Base-by-base conservation (phyloP, 2,113 vertebrate genomes). In the Erythrolamprus reginae region DNA sequence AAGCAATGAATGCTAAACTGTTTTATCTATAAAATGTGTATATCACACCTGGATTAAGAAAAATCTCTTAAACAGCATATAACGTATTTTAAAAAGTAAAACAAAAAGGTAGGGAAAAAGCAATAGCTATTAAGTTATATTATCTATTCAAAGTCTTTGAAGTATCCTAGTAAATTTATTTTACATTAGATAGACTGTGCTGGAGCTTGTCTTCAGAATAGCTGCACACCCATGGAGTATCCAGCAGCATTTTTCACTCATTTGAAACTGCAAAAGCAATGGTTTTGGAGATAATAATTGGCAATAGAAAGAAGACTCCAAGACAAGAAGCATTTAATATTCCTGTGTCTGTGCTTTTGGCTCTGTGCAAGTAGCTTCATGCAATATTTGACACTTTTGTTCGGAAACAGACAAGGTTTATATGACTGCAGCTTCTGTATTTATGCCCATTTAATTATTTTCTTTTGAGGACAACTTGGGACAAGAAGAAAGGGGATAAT, bases 351-450 rank as follows among this genome's bases (percentile, higher is more conserved):
- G 55, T 92, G 91, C 90, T 94, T 94, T 95, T 92, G 93, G 89
- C 92, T 94, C 0, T 1, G 84, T 93, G 94, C 88, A 93, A 91
- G 91, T 93, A 88, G 42, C 0, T 92, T 95, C 93, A 52, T 95
- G 93, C 93, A 93, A 93, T 92, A n/a, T 87, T 88, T 88, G 94
- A 89, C 95, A 96, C 94, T 92, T 51, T 93, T 94, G 95, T 96
- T 92, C 94, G 94, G 93, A 91, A 97, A 94, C 90, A 93, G 89
- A 93, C 92, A 94, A 93, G 93, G 95, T 93, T 48, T 93, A 94
- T 38, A 21, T 77, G 95, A 95, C 95, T 94, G 92, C 93, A 93
- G 93, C 94, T 96, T 93, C 91, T 92, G 95, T 92, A 88, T 94
- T 95, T 93, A 94, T 92, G 91, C 94, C 95, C 92, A 91, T 90